Base-by-base conservation (phyloP, 2,113 vertebrate species). In the Hypomesus transpacificus region DNA sequence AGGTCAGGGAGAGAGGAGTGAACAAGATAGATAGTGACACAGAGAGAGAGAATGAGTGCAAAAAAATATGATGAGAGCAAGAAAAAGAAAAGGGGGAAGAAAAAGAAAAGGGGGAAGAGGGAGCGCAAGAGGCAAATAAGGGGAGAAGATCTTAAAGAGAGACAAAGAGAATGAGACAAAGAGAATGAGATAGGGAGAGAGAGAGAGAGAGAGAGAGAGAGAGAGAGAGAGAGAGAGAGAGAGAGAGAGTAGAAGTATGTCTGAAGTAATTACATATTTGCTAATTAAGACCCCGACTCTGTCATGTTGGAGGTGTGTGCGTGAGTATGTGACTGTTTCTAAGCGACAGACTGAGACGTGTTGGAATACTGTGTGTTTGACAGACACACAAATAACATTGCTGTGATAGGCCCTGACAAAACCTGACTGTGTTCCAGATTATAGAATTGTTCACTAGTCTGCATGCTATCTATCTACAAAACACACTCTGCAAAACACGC, bases 181-280 rank as follows among this genome's bases (percentile, higher is more conserved):
- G 16, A 70, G 46, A 69, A 21, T 52, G 28, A 31, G 58, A 3
- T 20, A 16, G 52, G 34, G 56, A 9, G 56, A 7, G 14, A 62
- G 26, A n/a, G 26, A 62, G 60, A 28, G 14, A 31, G 2, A 18
- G 26, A 31, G 26, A 18, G 26, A 28, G n/a, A 34, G 34, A 68
- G 66, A n/a, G 61, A 66, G 51, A 34, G 14, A 68, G 20, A 65
- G 62, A 57, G 21, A 70, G 31, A 68, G 62, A 73, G 31, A 51
- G 51, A 51, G 17, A 56, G 54, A 73, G 60, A 76, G 61, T 76
- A 76, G 71, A 65, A 63, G 72, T 77, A 77, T 79, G 80, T 75
- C 67, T 80, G 83, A 82, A 80, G 81, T 67, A 68, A 84, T 69
- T 82, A 75, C 81, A 80, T 85, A 77, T 80, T 58, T 75, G 60